Evolutionary conservation across 2,888 invertebrate species (phyloP), one percentile per base, ranked within the genome.

Genomic region (Scaptomyza caliginosa): DNA sequence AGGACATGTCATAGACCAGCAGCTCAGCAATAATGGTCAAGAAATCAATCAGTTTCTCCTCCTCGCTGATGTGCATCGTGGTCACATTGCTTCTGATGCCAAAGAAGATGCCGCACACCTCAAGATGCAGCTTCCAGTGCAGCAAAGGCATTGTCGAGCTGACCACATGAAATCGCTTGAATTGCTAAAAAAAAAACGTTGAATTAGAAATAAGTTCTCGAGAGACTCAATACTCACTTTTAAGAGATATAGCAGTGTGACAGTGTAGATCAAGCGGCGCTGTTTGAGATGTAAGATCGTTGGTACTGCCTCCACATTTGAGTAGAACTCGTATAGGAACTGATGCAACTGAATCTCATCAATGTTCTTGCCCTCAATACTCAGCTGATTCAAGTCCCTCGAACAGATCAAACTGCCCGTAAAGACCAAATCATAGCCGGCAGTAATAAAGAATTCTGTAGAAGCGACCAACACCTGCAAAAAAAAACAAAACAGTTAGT

Each of bases 211-310:
- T 23, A 5, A 17, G 10, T 17, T 2, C 8, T 0, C n/a, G 8
- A 17, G 17, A 8, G 8, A 19, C 3, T 28, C 11, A 13, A 7
- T 2, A 46, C 32, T 16, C 58, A 89, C 90, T 66, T 82, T 80
- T 2, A 90, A 62, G 10, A 89, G 74, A 24, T 78, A 76, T 64
- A 90, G 71, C 13, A 90, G 26, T 3, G 89, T 89, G n/a, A 88
- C 42, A 21, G 72, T 77, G 46, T 86, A 79, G 5, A 89, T 43
- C 2, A 90, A 34, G 1, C 88, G 75, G 3, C 32, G 82, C 71
- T 17, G 55, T 13, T 57, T 43, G 3, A 48, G 13, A 1, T 16
- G 19, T 1, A 19, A 10, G 42, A 50, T 30, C 78, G 78, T 67
- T 11, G 79, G 55, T 6, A 67, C 54, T 0, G 77, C 50, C 3